A percentile compares a stretch with the other conserved stretches of the same genome.
phyloP scores from a whole-genome alignment of 2,888 invertebrate genomes.

The Petrolisthes cinctipes region DNA sequence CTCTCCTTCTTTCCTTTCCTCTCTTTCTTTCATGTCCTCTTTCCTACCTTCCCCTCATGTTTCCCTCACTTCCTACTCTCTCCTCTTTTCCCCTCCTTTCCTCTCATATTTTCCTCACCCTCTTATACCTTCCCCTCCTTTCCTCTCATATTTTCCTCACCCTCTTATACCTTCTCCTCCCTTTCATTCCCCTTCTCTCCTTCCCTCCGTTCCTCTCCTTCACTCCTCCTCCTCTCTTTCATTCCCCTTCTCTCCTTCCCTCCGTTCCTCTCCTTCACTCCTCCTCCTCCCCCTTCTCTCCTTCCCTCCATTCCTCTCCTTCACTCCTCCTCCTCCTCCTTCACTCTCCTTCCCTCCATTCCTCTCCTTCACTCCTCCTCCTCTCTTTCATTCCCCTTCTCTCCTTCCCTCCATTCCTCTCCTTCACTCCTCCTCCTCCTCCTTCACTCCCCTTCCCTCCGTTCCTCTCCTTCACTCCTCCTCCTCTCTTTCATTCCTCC shows the following conservation, averaged over 20 bases:
- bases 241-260: not conserved
- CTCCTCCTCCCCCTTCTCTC: not conserved
- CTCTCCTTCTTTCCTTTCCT: not conserved
- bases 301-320: not conserved
- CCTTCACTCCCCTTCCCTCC: not conserved
- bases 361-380: not conserved
- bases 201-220: not conserved
- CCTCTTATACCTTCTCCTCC: not conserved
- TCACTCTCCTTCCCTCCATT: not conserved
- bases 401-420: no score
- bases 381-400: not conserved
- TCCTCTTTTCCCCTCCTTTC: no score
- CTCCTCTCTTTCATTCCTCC: not conserved
- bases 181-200: not conserved
- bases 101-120: not conserved
- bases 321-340: not conserved
- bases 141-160: not conserved
- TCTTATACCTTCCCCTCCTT: not conserved
- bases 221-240: not conserved
- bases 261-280: not conserved
- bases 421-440: not conserved
- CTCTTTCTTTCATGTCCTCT: no score
- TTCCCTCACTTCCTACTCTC: not conserved
- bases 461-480: not conserved
- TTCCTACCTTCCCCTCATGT: no score